Base-by-base conservation (phyloP, 2,797 vertebrate species). In the Platalea minor region DNA sequence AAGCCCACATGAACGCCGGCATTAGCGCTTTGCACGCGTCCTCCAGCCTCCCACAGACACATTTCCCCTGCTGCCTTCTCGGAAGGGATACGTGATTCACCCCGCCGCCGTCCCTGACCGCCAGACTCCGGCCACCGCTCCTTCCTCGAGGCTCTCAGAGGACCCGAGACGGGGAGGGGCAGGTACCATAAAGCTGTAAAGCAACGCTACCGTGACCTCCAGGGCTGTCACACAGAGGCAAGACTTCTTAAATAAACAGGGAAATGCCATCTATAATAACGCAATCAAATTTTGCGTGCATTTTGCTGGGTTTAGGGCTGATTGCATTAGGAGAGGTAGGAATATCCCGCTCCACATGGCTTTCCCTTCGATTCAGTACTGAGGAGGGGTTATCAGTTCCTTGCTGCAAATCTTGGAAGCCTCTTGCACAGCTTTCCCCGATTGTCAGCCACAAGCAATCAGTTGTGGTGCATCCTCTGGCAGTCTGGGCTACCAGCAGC, bases 341-440 rank as follows among this genome's bases (percentile, higher is more conserved):
- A 77, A 28, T 7, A 31, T 35, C 24, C 21, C 0, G 0, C 24
- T 65, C 76, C 0, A 0, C 0, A 0, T 11, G 25, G 51, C 21
- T 37, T 50, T 59, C 35, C 39, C 72, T 68, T 21, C 5, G 1
- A 43, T 15, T 31, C 45, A 43, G 1, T 7, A 6, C 60, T 5
- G 10, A 51, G 45, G 64, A 51, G 28, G 23, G 28, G 18, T 53
- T 19, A 25, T 14, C 26, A 35, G 53, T 21, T 65, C 72, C 76
- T 60, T 16, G 25, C 50, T 61, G 46, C 41, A 75, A 14, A 25
- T 11, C 61, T 35, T 41, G 20, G 28, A 43, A 39, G n/a, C 5
- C 60, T 46, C 57, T 37, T 7, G 11, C 8, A 3, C 35, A 25
- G 65, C 50, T 31, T 59, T 50, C 37, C 50, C 46, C 2, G 0